Evolutionary conservation across 2,797 vertebrate species (phyloP).

Genomic region (Eulemur mongoz): DNA sequence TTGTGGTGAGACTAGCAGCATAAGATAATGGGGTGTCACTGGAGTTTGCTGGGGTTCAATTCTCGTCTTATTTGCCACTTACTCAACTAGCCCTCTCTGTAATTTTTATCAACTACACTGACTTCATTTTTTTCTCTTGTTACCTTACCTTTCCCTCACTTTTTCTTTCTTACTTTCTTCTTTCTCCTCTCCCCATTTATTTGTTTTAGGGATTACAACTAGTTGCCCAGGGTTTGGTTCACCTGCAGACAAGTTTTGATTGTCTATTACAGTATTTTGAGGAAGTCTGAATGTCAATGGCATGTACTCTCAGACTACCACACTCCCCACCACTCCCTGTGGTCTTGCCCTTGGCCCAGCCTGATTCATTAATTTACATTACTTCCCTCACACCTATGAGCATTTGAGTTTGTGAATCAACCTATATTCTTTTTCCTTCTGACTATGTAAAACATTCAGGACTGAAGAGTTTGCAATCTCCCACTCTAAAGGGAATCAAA

Average conservation of each 20-base stretch:
- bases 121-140: not conserved
- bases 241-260: not conserved
- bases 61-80: too few relatives aligned
- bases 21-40: not conserved
- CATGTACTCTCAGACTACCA: not conserved
- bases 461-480: not conserved
- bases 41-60: not conserved
- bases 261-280: not conserved
- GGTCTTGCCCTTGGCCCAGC: not conserved
- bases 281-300: not conserved
- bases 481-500: not conserved
- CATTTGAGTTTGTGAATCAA: not conserved
- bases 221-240: not conserved
- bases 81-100: not conserved
- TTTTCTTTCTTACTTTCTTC: not conserved
- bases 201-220: not conserved
- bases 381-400: not conserved
- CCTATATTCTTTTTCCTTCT: not conserved
- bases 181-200: not conserved
- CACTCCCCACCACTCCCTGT: not conserved
- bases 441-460: not conserved
- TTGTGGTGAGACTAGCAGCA: not conserved
- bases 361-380: not conserved
- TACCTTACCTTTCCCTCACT: not conserved
- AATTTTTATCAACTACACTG: not conserved